Base-by-base conservation (phyloP, 2,888 invertebrate species). In the Synergus itoensis region DNA sequence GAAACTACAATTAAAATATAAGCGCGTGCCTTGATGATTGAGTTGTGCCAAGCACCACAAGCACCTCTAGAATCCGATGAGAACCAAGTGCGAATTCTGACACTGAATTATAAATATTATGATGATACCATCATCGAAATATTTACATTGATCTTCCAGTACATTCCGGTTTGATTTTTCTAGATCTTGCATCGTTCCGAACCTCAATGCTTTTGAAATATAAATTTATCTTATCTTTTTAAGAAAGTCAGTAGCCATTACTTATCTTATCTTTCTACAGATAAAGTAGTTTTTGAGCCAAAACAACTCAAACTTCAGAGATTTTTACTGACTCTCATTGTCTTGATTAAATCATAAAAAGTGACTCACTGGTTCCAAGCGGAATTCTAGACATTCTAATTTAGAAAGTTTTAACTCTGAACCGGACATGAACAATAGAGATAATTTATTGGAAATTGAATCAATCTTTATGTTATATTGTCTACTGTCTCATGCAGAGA, bases 1-100 rank as follows among this genome's bases (percentile, higher is more conserved):
- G 91, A 83, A 92, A 92, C 91, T 91, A 90, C 89, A 91, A 91
- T 92, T 91, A 92, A 92, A 92, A 92, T 90, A 90, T 90, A 91
- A 89, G 88, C 86, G 88, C 87, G 89, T 87, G 88, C 85, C 80
- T 85, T 87, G 88, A 91, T 90, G 90, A 91, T 92, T 90, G 90
- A 87, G 90, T 84, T 90, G 91, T 91, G 89, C 92, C 91, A 91
- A 91, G 92, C 91, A 90, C 92, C 91, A 86, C 83, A 86, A 83
- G 87, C 83, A 85, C 85, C 79, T 79, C 79, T 67, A 80, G 76
- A 63, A 76, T 73, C 60, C 76, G 40, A 36, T 12, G 40, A 28
- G 36, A 57, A 73, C 53, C 53, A 53, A 73, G 73, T 73, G 73
- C 53, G 36, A 73, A 73, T 57, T 73, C 73, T 36, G 36, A 53